phyloP scores from a whole-genome alignment of 2,888 invertebrate genomes.

The Helobdella robusta region DNA sequence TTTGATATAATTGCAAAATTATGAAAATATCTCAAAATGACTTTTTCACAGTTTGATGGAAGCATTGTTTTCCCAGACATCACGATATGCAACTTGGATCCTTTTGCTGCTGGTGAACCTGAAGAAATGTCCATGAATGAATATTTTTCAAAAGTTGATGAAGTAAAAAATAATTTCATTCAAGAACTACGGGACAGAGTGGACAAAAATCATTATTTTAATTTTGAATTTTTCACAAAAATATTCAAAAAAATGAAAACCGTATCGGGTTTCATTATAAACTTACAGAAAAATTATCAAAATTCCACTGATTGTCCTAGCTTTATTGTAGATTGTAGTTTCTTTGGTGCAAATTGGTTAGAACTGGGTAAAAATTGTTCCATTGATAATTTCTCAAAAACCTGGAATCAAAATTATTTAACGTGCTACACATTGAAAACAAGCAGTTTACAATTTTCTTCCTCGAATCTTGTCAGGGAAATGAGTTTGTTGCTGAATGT shows the following conservation, averaged over 20 bases:
- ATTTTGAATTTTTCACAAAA: too few species aligned
- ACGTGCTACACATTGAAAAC: slow-evolving; percentile 14
- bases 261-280: not conserved
- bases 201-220: not conserved
- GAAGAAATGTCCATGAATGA: too few species aligned
- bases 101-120: not conserved
- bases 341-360: not conserved
- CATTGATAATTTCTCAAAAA: not conserved
- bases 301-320: not conserved
- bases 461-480: not conserved
- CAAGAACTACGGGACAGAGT: not conserved
- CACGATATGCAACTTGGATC: slow-evolving; percentile 10
- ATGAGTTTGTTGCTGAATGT: slow-evolving; percentile 9
- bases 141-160: too few species aligned
- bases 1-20: too few species aligned
- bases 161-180: too few species aligned
- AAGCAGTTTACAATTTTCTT: not conserved
- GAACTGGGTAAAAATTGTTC: not conserved
- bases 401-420: slow-evolving; percentile 12
- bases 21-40: too few species aligned
- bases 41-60: too few species aligned
- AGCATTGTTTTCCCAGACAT: slow-evolving; percentile 19
- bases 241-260: not conserved
- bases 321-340: not conserved
- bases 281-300: not conserved